These are phyloP conservation scores for Coturnix japonica DNA, from an alignment of 2,113 vertebrate genomes.

Conservation along the genomic window DNA sequence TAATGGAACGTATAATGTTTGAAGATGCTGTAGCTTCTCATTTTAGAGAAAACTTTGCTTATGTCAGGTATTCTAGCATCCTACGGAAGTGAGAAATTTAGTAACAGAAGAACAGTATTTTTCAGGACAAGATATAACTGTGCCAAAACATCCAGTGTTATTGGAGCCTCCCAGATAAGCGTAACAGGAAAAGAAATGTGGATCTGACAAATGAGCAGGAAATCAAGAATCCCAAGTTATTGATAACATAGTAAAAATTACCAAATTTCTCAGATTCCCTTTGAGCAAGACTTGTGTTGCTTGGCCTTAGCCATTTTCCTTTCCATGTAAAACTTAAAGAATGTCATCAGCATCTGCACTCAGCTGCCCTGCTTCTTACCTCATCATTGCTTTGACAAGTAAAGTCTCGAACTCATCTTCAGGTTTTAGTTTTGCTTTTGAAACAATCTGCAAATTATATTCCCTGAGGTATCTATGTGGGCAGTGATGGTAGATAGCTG, in stretches of 20 bases:
- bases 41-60: background rate
- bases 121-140: background rate
- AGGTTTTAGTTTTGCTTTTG: background rate
- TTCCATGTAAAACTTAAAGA: background rate
- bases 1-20: background rate
- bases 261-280: rapidly evolving
- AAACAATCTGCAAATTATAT: background rate
- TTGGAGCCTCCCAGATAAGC: background rate
- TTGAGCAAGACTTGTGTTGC: background rate
- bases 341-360: background rate
- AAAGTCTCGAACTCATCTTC: background rate
- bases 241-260: background rate
- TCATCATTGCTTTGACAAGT: background rate
- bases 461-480: background rate
- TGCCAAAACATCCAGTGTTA: background rate
- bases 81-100: background rate
- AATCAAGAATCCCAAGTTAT: background rate
- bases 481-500: background rate
- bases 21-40: background rate
- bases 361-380: background rate
- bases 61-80: background rate
- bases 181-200: background rate
- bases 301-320: background rate
- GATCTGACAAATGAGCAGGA: background rate
- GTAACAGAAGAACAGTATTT: background rate